Conservation (phyloP, 2,113 vertebrate genomes). For the Heteronetta atricapilla region DNA sequence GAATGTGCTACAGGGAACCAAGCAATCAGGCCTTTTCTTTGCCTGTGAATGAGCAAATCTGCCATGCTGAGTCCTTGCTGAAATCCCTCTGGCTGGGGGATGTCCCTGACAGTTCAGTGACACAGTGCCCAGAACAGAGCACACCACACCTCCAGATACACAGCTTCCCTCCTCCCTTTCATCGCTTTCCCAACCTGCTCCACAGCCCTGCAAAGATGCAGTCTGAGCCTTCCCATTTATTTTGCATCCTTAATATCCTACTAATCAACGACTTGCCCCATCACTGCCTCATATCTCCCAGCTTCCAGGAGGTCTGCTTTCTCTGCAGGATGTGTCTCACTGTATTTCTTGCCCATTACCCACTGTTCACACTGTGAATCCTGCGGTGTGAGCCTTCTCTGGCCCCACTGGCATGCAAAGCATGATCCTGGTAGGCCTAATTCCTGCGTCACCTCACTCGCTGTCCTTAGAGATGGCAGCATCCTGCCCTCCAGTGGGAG, state of each 20-base stretch:
- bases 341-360: neutral
- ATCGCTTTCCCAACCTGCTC: neutral
- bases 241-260: neutral
- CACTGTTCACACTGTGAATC: neutral
- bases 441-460: neutral
- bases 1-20: neutral
- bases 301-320: neutral
- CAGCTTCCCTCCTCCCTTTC: neutral
- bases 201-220: neutral
- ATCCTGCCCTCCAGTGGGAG: too few species aligned
- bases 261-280: neutral
- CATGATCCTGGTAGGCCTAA: neutral
- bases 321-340: neutral
- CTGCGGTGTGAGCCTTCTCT: neutral
- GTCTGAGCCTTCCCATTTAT: neutral
- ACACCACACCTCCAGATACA: neutral
- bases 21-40: neutral
- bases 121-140: neutral
- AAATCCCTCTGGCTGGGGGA: neutral
- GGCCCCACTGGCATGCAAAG: neutral
- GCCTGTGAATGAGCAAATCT: neutral
- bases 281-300: neutral
- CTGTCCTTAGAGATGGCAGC: neutral
- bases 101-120: neutral
- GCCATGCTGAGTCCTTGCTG: neutral